Evolutionary conservation across 2,797 vertebrate species (phyloP).

Genomic region (Brotula barbata): DNA sequence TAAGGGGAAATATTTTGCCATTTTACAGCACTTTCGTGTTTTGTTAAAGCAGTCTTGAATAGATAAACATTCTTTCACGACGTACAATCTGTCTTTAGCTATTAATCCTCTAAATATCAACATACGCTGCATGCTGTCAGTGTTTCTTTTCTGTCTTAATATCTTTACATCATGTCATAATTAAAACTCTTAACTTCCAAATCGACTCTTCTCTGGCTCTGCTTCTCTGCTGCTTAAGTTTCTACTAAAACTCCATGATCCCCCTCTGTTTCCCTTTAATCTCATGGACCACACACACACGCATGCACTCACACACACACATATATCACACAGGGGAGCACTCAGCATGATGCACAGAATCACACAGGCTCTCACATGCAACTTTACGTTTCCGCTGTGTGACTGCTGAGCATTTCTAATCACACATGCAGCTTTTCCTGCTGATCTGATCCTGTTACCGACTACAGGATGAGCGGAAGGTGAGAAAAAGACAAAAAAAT

Average conservation of each 20-base stretch:
- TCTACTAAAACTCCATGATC: constrained; percentile 67
- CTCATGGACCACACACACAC: constrained; percentile 44
- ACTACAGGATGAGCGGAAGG: constrained; percentile 29
- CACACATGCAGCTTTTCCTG: constrained; percentile 35
- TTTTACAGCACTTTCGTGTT: too few species aligned
- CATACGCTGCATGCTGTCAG: neutral
- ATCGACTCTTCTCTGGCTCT: constrained; percentile 52
- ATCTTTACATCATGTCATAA: constrained; percentile 33
- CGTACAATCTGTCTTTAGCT: too few species aligned
- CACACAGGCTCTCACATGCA: constrained; percentile 41
- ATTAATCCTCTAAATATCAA: too few species aligned
- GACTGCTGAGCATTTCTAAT: constrained; percentile 40
- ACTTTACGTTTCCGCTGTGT: constrained; percentile 16
- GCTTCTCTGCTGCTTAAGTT: constrained; percentile 54
- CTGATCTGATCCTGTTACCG: constrained; percentile 44
- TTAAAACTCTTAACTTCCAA: constrained; percentile 53
- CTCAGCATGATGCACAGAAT: constrained; percentile 39
- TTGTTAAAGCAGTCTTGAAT: too few species aligned
- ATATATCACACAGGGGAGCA: constrained; percentile 50
- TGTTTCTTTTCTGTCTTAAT: constrained; percentile 20
- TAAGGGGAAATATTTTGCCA: too few species aligned
- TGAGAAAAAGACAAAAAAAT: constrained; percentile 34
- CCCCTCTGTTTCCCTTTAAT: constrained; percentile 57
- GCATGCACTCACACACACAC: constrained; percentile 21
- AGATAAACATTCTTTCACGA: too few species aligned